These are phyloP conservation scores for Diploptera punctata DNA, from an alignment of 2,888 invertebrate genomes.

Conservation along the genomic window DNA sequence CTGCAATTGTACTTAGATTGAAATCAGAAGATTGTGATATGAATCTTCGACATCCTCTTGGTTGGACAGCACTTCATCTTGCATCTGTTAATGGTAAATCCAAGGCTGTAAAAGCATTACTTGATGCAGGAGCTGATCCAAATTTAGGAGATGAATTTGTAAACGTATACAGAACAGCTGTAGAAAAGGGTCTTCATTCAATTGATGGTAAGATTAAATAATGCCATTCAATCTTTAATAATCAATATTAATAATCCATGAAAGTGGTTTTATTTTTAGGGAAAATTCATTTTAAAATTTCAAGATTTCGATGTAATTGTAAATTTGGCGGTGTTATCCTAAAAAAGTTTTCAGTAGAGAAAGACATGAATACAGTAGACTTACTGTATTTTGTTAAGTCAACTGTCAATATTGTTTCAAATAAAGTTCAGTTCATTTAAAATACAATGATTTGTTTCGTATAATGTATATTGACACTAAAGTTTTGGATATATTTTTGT, in stretches of 20 bases:
- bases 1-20: slow-evolving; percentile 48
- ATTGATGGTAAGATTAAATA: slow-evolving; percentile 65
- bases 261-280: no score
- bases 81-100: slow-evolving; percentile 80
- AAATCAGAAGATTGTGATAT: slow-evolving; percentile 62
- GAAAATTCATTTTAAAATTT: no score
- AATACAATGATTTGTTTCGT: no score
- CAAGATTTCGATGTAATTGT: no score
- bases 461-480: no score
- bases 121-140: slow-evolving; percentile 80
- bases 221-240: background rate
- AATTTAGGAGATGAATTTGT: slow-evolving; percentile 79
- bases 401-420: no score
- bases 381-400: no score
- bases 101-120: slow-evolving; percentile 64
- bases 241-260: slow-evolving; percentile 30
- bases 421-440: no score
- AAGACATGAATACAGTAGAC: no score
- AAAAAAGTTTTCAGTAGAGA: no score
- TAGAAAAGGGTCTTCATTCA: slow-evolving; percentile 71
- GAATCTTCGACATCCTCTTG: slow-evolving; percentile 76
- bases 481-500: no score
- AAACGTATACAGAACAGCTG: slow-evolving; percentile 70
- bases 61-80: slow-evolving; percentile 88
- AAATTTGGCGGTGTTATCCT: no score